Percentiles rank a stretch among this genome's conserved stretches.
phyloP scores from a whole-genome alignment of 2,888 invertebrate genomes.

The Drosophila rubida region DNA sequence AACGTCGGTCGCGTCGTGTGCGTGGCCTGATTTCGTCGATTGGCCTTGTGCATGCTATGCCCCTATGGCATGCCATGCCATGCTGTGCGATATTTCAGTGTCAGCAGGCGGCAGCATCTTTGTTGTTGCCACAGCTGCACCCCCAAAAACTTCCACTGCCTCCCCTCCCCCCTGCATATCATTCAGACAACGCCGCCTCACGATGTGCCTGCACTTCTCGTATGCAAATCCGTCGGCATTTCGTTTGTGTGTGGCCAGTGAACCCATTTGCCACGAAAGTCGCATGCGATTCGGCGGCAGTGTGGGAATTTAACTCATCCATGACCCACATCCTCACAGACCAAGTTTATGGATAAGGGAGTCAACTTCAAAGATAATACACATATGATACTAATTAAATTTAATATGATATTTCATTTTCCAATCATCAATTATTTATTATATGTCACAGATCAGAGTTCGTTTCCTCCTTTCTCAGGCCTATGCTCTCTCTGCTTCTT shows the following conservation, averaged over 20 bases:
- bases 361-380: background rate
- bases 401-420: too few species aligned
- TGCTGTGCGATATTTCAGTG: slow-evolving; percentile 66
- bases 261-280: slow-evolving; percentile 9
- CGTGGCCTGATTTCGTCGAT: slow-evolving; percentile 78
- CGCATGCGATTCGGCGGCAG: slow-evolving; percentile 17
- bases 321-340: slow-evolving; percentile 42
- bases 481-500: slow-evolving; percentile 18
- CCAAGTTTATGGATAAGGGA: background rate
- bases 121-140: slow-evolving; percentile 39
- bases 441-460: background rate
- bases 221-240: slow-evolving; percentile 42
- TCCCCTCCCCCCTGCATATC: too few species aligned
- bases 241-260: slow-evolving; percentile 23
- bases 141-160: slow-evolving; percentile 7
- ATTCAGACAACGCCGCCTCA: background rate
- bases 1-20: slow-evolving; percentile 56
- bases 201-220: slow-evolving; percentile 2
- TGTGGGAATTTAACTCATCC: background rate
- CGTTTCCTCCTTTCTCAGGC: background rate
- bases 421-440: background rate
- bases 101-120: slow-evolving; percentile 62
- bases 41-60: slow-evolving; percentile 74
- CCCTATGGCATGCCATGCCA: slow-evolving; percentile 5
- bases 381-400: too few species aligned